Evolutionary conservation across 2,888 invertebrate species (phyloP).

Genomic region (Notodonta ziczac): DNA sequence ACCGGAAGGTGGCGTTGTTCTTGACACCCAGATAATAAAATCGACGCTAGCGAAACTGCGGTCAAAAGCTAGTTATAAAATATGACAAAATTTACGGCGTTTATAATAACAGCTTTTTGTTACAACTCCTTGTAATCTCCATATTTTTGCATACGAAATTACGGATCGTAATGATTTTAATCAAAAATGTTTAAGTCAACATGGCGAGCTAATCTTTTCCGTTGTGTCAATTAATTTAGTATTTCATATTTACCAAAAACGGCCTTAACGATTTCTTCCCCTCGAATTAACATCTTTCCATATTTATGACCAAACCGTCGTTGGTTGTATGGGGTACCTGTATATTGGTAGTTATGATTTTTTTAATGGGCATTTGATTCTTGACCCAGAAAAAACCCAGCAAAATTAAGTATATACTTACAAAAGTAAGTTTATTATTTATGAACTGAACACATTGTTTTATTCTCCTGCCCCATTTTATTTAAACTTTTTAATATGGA

Average conservation of each 20-base stretch:
- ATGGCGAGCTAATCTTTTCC: conserved; percentile 27
- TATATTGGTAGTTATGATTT: not conserved
- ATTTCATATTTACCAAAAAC: conserved; percentile 39
- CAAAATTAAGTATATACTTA: no score
- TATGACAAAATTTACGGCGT: not conserved
- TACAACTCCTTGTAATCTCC: not conserved
- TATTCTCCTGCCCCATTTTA: no score
- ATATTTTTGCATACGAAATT: conserved; percentile 14
- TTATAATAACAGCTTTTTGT: not conserved
- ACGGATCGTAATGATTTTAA: conserved; percentile 16
- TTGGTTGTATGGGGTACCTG: conserved; percentile 14
- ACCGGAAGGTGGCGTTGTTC: no score
- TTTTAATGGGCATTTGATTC: not conserved
- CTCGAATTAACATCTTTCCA: conserved; percentile 57
- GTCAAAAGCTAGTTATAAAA: not conserved
- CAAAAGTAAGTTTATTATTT: no score
- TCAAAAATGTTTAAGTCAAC: conserved; percentile 16
- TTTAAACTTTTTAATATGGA: no score
- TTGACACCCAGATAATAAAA: no score
- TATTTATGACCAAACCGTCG: conserved; percentile 55
- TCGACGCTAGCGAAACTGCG: no score
- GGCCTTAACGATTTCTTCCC: conserved; percentile 50
- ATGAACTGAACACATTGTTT: no score
- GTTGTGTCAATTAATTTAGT: conserved; percentile 36
- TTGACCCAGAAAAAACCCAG: no score